Evolutionary conservation across 2,888 invertebrate genomes (phyloP).

Genomic region (Tryphoninae sp.): DNA sequence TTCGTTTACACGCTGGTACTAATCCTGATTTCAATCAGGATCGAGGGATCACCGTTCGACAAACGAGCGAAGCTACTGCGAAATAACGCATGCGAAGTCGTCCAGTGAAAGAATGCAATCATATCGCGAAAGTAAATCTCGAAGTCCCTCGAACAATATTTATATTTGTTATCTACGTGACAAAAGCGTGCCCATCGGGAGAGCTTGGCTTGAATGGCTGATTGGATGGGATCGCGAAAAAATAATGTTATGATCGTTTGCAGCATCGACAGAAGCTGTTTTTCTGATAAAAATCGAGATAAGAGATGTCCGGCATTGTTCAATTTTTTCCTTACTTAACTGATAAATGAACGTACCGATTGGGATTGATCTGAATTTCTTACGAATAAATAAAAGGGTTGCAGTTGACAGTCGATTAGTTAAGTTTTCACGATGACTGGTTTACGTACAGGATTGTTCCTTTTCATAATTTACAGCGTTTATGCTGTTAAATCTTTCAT

Average conservation of each 20-base stretch:
- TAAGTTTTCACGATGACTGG: slow-evolving; percentile 36
- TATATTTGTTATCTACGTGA: slow-evolving; percentile 8
- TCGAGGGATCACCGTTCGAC: slow-evolving; percentile 7
- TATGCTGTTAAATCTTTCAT: neutral
- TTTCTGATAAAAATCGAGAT: slow-evolving; percentile 37
- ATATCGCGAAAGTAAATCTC: neutral
- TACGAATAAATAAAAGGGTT: slow-evolving; percentile 31
- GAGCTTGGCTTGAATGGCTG: neutral
- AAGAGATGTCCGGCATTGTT: slow-evolving; percentile 26
- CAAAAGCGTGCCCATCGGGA: neutral
- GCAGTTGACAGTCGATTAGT: slow-evolving; percentile 18
- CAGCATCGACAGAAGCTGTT: slow-evolving; percentile 26
- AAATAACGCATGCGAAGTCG: neutral
- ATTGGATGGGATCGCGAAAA: neutral
- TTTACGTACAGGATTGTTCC: neutral
- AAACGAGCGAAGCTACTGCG: neutral
- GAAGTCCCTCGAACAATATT: slow-evolving; percentile 3
- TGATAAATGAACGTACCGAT: slow-evolving; percentile 22
- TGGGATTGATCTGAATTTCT: slow-evolving; percentile 11
- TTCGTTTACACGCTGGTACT: slow-evolving; percentile 19
- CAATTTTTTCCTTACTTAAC: slow-evolving; percentile 23
- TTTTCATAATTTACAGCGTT: slow-evolving; percentile 13
- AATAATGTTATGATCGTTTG: neutral
- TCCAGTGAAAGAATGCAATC: neutral
- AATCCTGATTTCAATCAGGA: neutral